Percentiles rank a stretch among this genome's conserved stretches.
Conservation (phyloP, 2,113 vertebrate genomes). For the Pseudorhombus dupliciocellatus region DNA sequence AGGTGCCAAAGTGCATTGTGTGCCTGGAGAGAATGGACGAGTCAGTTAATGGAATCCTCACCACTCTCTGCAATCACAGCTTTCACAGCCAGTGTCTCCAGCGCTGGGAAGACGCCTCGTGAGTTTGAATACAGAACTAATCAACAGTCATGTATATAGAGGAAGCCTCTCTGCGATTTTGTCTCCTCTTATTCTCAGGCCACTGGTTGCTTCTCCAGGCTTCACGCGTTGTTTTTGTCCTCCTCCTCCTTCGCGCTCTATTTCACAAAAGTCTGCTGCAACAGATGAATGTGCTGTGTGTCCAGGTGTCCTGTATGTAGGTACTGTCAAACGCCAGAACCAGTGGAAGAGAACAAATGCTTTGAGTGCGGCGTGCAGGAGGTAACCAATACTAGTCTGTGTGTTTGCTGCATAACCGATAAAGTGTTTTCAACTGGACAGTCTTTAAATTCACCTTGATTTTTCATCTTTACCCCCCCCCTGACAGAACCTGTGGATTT, state of each 20-base stretch:
- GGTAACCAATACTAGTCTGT: slow-evolving; percentile 77
- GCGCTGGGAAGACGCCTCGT: slow-evolving; percentile 99
- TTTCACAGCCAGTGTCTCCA: slow-evolving; percentile 98
- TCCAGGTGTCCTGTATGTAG: slow-evolving; percentile 95
- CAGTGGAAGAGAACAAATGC: slow-evolving; percentile 98
- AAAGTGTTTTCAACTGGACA: background rate
- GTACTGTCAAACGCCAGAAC: slow-evolving; percentile 97
- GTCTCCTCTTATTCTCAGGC: slow-evolving; percentile 1
- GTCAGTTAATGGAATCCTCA: slow-evolving; percentile 96
- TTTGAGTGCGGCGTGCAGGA: slow-evolving; percentile 99
- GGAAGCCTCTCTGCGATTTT: background rate
- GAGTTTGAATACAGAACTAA: slow-evolving; percentile 62
- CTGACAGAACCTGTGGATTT: slow-evolving; percentile 96
- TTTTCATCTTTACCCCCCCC: background rate
- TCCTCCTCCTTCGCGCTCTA: slow-evolving; percentile 30
- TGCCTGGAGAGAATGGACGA: slow-evolving; percentile 99
- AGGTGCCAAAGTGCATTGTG: slow-evolving; percentile 97
- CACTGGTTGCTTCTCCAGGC: slow-evolving; percentile 52
- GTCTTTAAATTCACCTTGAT: background rate
- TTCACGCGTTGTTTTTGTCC: slow-evolving; percentile 41
- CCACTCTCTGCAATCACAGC: slow-evolving; percentile 98
- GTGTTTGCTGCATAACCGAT: too few species aligned
- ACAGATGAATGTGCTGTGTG: slow-evolving; percentile 38
- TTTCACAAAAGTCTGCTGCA: slow-evolving; percentile 19
- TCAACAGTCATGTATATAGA: background rate